Percentiles rank a stretch among this genome's conserved stretches.
phyloP scores from a whole-genome alignment of 1,140 invertebrate species.

The Drosophila tristis region DNA sequence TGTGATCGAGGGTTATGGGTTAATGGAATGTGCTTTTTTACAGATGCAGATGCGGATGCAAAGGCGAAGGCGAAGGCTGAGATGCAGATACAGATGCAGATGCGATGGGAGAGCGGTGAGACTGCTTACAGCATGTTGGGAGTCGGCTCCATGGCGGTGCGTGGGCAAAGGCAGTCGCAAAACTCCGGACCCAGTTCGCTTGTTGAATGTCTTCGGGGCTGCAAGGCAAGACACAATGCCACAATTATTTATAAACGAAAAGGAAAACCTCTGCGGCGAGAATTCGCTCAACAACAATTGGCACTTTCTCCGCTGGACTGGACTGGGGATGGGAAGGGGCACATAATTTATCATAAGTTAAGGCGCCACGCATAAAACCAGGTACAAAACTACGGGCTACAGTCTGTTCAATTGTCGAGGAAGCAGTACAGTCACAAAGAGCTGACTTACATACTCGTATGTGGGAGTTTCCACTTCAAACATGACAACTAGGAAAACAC shows the following conservation, averaged over 20 bases:
- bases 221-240: conserved; percentile 47
- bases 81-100: conserved; percentile 39
- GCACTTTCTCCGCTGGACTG: conserved; percentile 57
- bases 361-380: conserved; percentile 43
- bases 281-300: conserved; percentile 69
- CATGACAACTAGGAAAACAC: conserved; percentile 74
- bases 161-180: conserved; percentile 6
- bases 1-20: conserved; percentile 22
- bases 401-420: conserved; percentile 37
- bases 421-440: conserved; percentile 24
- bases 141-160: conserved; percentile 50
- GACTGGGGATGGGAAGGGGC: conserved; percentile 10
- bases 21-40: conserved; percentile 59
- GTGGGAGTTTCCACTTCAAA: conserved; percentile 59
- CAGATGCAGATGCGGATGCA: conserved; percentile 53
- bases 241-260: conserved; percentile 64
- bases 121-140: conserved; percentile 71
- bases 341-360: conserved; percentile 78
- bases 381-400: neutral
- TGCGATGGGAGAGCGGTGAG: conserved; percentile 44
- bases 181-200: conserved; percentile 8
- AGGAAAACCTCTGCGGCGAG: conserved; percentile 66
- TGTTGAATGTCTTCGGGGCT: conserved; percentile 23
- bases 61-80: conserved; percentile 27
- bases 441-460: conserved; percentile 11